Evolutionary conservation across 2,888 invertebrate genomes (phyloP).

Genomic region (Tipula confusa): DNA sequence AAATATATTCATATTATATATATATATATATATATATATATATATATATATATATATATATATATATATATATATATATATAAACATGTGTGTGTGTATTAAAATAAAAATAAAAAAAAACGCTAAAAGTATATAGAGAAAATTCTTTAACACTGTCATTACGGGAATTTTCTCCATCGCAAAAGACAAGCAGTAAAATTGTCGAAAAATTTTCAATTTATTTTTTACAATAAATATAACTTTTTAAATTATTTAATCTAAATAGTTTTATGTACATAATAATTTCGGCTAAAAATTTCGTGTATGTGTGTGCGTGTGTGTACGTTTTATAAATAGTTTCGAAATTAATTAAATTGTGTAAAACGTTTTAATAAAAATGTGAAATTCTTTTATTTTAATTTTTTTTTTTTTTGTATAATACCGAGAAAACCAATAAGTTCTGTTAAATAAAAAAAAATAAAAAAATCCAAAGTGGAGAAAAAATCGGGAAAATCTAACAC

Average conservation of each 20-base stretch:
- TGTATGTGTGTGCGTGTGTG: not conserved
- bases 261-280: not conserved
- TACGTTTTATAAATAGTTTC: not conserved
- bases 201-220: not conserved
- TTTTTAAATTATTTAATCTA: not conserved
- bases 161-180: conserved; percentile 25
- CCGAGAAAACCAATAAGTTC: conserved; percentile 25
- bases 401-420: not conserved
- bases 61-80: not conserved
- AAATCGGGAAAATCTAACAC: conserved; percentile 1
- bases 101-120: not conserved
- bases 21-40: not conserved
- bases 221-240: not conserved
- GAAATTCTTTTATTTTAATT: not conserved
- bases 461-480: not conserved
- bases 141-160: not conserved
- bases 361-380: not conserved
- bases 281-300: not conserved
- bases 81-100: not conserved
- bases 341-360: not conserved
- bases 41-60: not conserved
- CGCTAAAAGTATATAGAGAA: not conserved
- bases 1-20: not conserved
- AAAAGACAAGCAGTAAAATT: conserved; percentile 5
- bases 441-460: not conserved